Evolutionary conservation across 2,797 vertebrate species (phyloP), one percentile per base, ranked within the genome.

Genomic region (Taenioides sp.): DNA sequence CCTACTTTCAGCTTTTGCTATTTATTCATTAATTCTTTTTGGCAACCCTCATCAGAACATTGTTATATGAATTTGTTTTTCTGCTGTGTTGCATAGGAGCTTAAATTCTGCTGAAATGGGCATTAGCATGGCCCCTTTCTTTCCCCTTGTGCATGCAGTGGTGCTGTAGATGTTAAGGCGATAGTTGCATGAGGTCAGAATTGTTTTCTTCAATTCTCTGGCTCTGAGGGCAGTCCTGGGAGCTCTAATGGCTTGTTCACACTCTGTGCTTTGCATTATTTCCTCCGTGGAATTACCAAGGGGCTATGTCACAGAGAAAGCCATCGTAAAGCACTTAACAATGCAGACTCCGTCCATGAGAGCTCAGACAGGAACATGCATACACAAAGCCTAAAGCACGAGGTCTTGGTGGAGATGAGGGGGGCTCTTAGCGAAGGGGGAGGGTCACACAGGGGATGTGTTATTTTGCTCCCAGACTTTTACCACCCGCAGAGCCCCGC

Each of bases 171-270:
- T 55, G 77, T 76, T 73, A 64, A 69, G 25, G 71, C 65, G 73
- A 68, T 72, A 50, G 6, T 78, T 84, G 75, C 67, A n/a, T 17
- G 74, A 70, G 77, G 81, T 88, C 81, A 80, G 75, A 73, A 78
- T 73, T 86, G 86, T 87, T 88, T 90, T 82, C 74, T 67, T 80
- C 61, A 5, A 28, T 69, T 80, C 73, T 65, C 57, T 65, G 70
- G 63, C 68, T 81, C 66, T 57, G 77, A 84, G 71, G 66, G 69
- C 68, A 71, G 78, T 75, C 69, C 75, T 54, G 77, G 83, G 78
- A 87, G 86, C 84, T 78, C 83, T 89, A 86, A 88, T 86, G 81
- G 72, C 79, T 82, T 82, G 80, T 85, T 86, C 78, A 77, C 81
- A 86, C 83, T 75, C 72, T 71, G 69, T 74, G 70, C 72, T 87